Conservation (phyloP, 2,113 vertebrate species). For the Perca schrenkii region DNA sequence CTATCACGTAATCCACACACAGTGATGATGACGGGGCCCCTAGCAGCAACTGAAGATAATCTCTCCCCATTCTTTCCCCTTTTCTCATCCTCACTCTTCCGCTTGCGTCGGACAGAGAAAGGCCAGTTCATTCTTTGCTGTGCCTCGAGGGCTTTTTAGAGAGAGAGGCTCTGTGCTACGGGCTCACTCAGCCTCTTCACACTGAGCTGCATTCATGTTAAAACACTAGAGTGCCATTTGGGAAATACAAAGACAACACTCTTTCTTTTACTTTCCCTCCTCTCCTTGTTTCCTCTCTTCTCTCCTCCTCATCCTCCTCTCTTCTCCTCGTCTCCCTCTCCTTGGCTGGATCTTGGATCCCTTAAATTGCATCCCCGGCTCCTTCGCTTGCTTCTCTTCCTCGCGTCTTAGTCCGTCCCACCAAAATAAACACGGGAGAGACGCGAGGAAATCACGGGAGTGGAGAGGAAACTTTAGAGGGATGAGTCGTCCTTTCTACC, state of each 20-base stretch:
- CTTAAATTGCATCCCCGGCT: no score
- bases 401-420: no score
- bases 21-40: conserved; percentile 6
- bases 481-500: no score
- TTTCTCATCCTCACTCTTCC: not conserved
- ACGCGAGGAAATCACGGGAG: no score
- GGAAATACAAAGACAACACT: conserved; percentile 9
- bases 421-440: no score
- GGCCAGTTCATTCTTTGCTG: not conserved
- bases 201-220: conserved; percentile 4
- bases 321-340: not conserved
- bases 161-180: not conserved
- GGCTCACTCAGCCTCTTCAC: conserved; percentile 10
- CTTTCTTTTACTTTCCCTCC: not conserved
- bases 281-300: not conserved
- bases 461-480: no score
- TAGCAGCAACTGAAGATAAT: not conserved
- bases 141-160: not conserved
- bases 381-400: no score
- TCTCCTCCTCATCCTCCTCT: not conserved
- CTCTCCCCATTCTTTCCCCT: not conserved
- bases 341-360: no score
- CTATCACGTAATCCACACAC: not conserved
- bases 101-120: not conserved
- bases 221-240: conserved; percentile 2